Evolutionary conservation across 2,113 vertebrate genomes (phyloP).

Genomic region (human): GRCh38 chrX:83845001-83845500

Average conservation of each 20-base stretch:
- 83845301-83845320: neutral
- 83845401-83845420: neutral
- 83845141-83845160: neutral
- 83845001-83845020: neutral
- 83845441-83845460: no score
- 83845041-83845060: neutral
- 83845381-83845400: neutral
- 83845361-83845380: neutral
- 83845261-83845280: neutral
- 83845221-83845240: neutral
- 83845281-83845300: neutral
- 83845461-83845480: no score
- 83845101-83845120: neutral
- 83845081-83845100: neutral
- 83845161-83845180: neutral
- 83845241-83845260: neutral
- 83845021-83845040: neutral
- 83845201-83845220: neutral
- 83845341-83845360: neutral
- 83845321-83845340: neutral
- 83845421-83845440: neutral
- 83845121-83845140: neutral
- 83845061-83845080: neutral
- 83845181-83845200: neutral
- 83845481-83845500: no score